Evolutionary conservation across 1,140 invertebrate genomes (phyloP), one percentile per base, ranked within the genome.

Genomic region (Ooceraea biroi): DNA sequence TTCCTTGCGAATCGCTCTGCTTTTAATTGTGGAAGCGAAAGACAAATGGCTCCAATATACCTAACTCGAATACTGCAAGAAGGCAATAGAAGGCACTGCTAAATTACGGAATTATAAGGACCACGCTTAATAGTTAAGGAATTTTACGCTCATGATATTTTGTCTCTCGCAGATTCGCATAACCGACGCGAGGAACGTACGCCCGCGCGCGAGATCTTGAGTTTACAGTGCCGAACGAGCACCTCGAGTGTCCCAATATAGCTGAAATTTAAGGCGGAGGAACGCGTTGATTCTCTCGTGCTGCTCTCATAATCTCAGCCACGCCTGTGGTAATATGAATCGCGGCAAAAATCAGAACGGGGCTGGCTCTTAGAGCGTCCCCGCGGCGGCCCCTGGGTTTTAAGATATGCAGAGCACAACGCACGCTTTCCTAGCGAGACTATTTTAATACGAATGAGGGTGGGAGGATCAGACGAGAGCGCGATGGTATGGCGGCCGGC

Each of bases 371-470:
- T 82, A 87, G 89, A 44, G 65, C 76, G 69, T 61, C 68, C 77
- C 82, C 85, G 63, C 76, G 50, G 78, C 89, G 87, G 71, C 88
- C 89, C 85, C 83, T 83, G 90, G 90, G 91, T 92, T 93, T 93
- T 93, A 91, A 92, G 90, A 92, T 93, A 93, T 93, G 91, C 92
- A 91, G 77, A 88, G 88, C 90, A 85, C 87, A 91, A 88, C 91
- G 91, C 87, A 90, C 92, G 91, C 89, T 92, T 90, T 91, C 91
- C 90, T 91, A 90, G 90, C 86, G 91, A 90, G 91, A 91, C 91
- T 92, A 91, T 92, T 92, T 92, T 92, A 93, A 93, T 92, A 92
- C 91, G 91, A 88, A 91, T 82, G 90, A 92, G 88, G 83, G 84
- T 66, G 82, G 57, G 76, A 74, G 72, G 77, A 82, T 73, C 72